A percentile compares a stretch with the other conserved stretches of the same genome.
phyloP scores from a whole-genome alignment of 2,888 invertebrate genomes.

The Mythimna impura region DNA sequence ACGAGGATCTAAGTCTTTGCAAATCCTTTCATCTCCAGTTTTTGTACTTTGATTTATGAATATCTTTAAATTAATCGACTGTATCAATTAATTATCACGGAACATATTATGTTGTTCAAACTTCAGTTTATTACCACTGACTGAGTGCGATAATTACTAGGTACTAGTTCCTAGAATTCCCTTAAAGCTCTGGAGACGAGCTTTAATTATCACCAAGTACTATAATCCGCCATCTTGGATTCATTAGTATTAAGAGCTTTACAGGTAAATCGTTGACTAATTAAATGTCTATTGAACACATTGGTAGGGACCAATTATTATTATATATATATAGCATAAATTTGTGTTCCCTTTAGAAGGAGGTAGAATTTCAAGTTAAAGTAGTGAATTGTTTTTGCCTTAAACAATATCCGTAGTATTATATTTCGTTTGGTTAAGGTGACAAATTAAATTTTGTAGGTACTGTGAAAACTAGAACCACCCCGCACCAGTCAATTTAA shows the following conservation, averaged over 20 bases:
- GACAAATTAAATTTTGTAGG: background rate
- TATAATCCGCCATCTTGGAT: slow-evolving; percentile 63
- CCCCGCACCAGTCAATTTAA: background rate
- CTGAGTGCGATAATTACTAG: slow-evolving; percentile 51
- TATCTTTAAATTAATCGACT: slow-evolving; percentile 25
- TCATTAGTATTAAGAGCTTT: slow-evolving; percentile 57
- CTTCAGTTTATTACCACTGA: slow-evolving; percentile 40
- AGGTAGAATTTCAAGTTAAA: background rate
- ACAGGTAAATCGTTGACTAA: slow-evolving; percentile 49
- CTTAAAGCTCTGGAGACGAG: too few relatives aligned
- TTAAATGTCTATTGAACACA: slow-evolving; percentile 54
- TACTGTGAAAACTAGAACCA: background rate
- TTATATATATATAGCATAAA: slow-evolving; percentile 6
- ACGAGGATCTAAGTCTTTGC: background rate
- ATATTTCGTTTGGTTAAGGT: background rate
- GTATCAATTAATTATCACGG: slow-evolving; percentile 37
- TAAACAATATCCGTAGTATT: background rate
- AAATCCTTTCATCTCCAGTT: background rate
- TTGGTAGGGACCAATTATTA: slow-evolving; percentile 35
- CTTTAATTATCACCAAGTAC: slow-evolving; percentile 59
- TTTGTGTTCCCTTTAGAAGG: background rate
- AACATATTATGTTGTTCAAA: slow-evolving; percentile 42
- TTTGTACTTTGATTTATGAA: background rate
- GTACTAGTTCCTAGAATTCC: slow-evolving; percentile 47
- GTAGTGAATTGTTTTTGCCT: background rate